A percentile compares a stretch with the other conserved stretches of the same genome.
phyloP scores from a whole-genome alignment of 1,140 invertebrate genomes.

The Alviniconcha marisindica region DNA sequence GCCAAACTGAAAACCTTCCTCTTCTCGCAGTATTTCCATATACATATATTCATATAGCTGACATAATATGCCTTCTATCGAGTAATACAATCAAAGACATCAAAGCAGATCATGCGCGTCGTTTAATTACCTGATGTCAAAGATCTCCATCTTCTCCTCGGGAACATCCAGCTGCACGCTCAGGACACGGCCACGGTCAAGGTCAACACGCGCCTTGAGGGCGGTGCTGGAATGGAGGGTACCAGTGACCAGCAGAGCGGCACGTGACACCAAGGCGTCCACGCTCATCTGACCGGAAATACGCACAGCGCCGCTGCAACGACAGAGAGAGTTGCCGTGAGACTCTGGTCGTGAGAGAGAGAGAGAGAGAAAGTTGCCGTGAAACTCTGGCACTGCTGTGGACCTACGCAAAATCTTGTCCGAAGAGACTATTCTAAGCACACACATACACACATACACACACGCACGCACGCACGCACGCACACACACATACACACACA shows the following conservation, averaged over 20 bases:
- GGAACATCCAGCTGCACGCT: slow-evolving; percentile 87
- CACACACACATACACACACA: too few relatives aligned
- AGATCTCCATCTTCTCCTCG: slow-evolving; percentile 89
- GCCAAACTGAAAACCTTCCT: too few relatives aligned
- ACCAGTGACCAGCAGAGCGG: slow-evolving; percentile 88
- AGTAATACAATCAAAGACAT: too few relatives aligned
- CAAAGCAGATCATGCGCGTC: too few relatives aligned
- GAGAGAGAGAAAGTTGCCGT: slow-evolving; percentile 89
- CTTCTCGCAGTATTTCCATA: background rate
- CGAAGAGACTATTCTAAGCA: background rate
- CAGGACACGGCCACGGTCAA: slow-evolving; percentile 83
- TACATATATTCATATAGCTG: too few relatives aligned
- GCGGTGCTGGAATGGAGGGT: slow-evolving; percentile 90
- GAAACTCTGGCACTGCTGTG: slow-evolving; percentile 88
- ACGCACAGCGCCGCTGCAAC: slow-evolving; percentile 86
- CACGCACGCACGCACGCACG: too few relatives aligned
- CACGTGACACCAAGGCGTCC: slow-evolving; percentile 85
- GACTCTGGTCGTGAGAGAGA: slow-evolving; percentile 90
- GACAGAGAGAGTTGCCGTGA: background rate
- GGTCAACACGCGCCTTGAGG: slow-evolving; percentile 83
- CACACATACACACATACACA: background rate
- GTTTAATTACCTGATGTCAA: slow-evolving; percentile 85
- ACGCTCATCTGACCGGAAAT: slow-evolving; percentile 88
- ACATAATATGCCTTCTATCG: too few relatives aligned
- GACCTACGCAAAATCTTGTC: slow-evolving; percentile 85